Evolutionary conservation across 2,113 vertebrate genomes (phyloP), one percentile per base, ranked within the genome.

Genomic region (Leptodactylus fuscus): DNA sequence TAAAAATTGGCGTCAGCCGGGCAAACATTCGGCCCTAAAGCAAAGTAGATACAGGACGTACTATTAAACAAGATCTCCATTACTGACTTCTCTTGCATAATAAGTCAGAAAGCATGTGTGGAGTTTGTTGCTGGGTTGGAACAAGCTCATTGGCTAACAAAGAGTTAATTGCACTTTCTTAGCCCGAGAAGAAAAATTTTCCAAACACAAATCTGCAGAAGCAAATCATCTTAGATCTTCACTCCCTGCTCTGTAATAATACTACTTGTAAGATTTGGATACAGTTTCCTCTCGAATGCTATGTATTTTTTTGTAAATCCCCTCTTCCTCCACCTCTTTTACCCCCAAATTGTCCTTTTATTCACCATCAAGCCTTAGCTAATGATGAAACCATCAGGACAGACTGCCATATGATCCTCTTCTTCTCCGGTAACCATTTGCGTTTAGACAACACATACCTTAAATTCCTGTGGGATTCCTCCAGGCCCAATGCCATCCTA

Each of bases 401-500:
- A 24, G 67, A 18, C 80, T 27, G 51, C 58, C 73, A 32, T 60
- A 60, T 24, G 32, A 65, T 81, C 78, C n/a, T 24, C 24, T 27
- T 69, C 44, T 74, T 48, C 32, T 71, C 85, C 41, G 32, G 34
- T 75, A 86, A 86, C 62, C 16, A 71, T 32, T 38, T 32, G 60
- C 38, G 32, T 78, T 78, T 69, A 79, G 48, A 58, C 73, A 51
- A 46, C 75, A 53, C 83, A 86, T 81, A 76, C 78, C 58, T 86
- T 85, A 29, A 41, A 81, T 81, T 86, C 77, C 76, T 81, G 67
- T 86, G 77, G 77, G 67, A 81, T 86, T 85, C 77, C 65, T 48
- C 48, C 13, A 81, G 48, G 78, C 49, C 49, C 78, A 20, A 24
- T 73, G 85, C 51, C 85, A 81, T 86, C 85, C 65, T 60, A 75